Conservation (phyloP, 2,888 invertebrate genomes). For the Mayetiola destructor region DNA sequence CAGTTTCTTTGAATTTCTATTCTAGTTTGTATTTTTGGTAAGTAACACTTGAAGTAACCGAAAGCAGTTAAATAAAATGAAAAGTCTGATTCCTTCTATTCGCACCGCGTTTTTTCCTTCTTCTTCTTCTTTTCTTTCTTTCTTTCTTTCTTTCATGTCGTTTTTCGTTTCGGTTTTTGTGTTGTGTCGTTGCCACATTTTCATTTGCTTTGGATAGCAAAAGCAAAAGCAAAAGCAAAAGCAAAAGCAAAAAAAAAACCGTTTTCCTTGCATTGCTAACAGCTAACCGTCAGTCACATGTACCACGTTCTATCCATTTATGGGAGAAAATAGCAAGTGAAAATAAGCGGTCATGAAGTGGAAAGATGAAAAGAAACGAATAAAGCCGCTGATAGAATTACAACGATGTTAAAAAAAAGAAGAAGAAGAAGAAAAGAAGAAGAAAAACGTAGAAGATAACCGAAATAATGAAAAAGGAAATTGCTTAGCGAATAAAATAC, state of each 20-base stretch:
- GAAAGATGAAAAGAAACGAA: not conserved
- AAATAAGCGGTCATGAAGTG: not conserved
- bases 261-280: too few relatives aligned
- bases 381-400: constrained; percentile 10
- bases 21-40: not conserved
- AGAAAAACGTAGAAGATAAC: too few relatives aligned
- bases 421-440: not conserved
- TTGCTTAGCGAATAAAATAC: too few relatives aligned
- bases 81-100: not conserved
- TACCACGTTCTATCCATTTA: too few relatives aligned
- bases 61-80: not conserved
- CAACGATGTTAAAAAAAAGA: not conserved
- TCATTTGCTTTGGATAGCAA: too few relatives aligned
- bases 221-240: too few relatives aligned
- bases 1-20: not conserved
- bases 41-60: too few relatives aligned
- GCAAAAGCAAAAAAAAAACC: too few relatives aligned
- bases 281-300: too few relatives aligned
- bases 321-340: not conserved
- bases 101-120: too few relatives aligned
- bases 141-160: not conserved
- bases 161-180: not conserved
- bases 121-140: not conserved
- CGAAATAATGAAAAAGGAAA: too few relatives aligned
- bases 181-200: not conserved